Base-by-base conservation (phyloP, 2,113 vertebrate genomes). In the Mungos mungo region DNA sequence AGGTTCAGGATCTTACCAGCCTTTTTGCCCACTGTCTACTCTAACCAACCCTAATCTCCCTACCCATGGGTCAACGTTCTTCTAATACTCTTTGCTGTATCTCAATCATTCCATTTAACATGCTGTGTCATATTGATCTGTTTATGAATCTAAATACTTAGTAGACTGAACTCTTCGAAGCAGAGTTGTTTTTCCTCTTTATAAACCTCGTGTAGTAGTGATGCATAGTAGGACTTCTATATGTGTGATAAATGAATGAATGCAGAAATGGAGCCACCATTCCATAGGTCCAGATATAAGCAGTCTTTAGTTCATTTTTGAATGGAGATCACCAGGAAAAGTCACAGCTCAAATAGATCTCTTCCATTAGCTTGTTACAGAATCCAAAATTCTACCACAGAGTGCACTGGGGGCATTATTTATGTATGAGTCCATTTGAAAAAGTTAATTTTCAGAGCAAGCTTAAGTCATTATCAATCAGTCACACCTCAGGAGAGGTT, bases 381-480 rank as follows among this genome's bases (percentile, higher is more conserved):
- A 92, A 84, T 47, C 60, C 45, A 81, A 87, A 71, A 76, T 89
- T 77, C 57, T 60, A 87, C 25, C 45, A 92, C 7, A 33, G 54
- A 88, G 47, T 72, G 16, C 27, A 57, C 2, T 71, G 35, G 31
- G 11, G 50, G 19, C 52, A 86, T 95, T 87, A 47, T 83, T 86
- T 60, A 65, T 87, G 60, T 88, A 21, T 35, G 60, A 90, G 19
- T 77, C 47, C 21, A 66, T 74, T 90, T 92, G 80, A 31, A 97
- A 93, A 94, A 60, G 33, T 82, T 95, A 72, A 95, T 86, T 95
- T 92, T 84, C 68, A 52, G 21, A 57, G 54, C 69, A 95, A 88
- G 31, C 9, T 65, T 80, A 72, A 90, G 72, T 88, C 85, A 60
- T 77, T 86, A 90, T 92, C 74, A 81, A 50, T 60, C 57, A 71